Evolutionary conservation across 2,113 vertebrate genomes (phyloP).

Genomic region (Atlantisia rogersi): DNA sequence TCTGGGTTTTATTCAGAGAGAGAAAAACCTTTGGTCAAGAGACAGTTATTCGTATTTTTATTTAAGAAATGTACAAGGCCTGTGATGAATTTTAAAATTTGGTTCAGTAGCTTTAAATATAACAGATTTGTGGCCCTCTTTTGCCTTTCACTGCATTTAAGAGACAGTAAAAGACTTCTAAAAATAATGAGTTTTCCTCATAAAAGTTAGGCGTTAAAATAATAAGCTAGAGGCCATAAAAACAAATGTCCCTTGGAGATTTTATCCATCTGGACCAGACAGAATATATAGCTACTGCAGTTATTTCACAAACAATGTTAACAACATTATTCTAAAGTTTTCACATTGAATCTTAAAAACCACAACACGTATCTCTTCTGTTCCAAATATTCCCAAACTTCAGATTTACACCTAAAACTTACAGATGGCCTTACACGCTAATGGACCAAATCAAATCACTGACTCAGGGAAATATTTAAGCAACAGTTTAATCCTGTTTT

Average conservation of each 20-base stretch:
- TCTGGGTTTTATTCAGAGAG: neutral
- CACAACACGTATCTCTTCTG: neutral
- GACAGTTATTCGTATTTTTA: neutral
- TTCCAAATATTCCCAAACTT: neutral
- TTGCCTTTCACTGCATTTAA: slow-evolving; percentile 30
- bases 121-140: slow-evolving; percentile 27
- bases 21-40: neutral
- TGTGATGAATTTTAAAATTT: neutral
- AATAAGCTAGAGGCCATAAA: slow-evolving; percentile 54
- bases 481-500: neutral
- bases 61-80: neutral
- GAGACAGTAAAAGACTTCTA: slow-evolving; percentile 15
- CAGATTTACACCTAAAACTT: neutral
- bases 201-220: slow-evolving; percentile 37
- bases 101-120: neutral
- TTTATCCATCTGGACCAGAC: slow-evolving; percentile 47
- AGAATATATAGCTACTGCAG: neutral
- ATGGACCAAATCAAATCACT: neutral
- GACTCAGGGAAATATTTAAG: slow-evolving; percentile 7
- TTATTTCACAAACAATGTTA: slow-evolving; percentile 35
- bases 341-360: neutral
- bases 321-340: slow-evolving; percentile 19
- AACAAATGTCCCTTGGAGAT: slow-evolving; percentile 36
- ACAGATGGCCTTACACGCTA: neutral
- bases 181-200: slow-evolving; percentile 52